These are phyloP conservation scores for Threskiornis aethiopicus DNA, from an alignment of 2,797 vertebrate species.

Conservation along the genomic window DNA sequence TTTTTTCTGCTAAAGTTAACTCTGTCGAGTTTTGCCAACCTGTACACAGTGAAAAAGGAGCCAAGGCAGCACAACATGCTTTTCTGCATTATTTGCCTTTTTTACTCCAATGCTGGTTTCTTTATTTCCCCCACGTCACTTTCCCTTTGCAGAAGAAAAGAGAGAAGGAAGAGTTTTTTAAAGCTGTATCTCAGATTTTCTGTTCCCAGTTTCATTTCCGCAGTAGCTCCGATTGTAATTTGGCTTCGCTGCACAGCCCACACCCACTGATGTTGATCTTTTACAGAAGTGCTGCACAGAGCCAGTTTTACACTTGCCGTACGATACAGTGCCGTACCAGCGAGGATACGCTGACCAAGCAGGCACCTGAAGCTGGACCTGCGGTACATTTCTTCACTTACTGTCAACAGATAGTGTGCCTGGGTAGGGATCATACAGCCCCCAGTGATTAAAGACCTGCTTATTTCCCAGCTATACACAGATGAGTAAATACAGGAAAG, in stretches of 20 bases:
- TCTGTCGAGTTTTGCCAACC: not conserved
- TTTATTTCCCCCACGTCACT: not conserved
- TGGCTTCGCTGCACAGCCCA: not conserved
- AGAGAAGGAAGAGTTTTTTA: not conserved
- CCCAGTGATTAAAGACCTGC: not conserved
- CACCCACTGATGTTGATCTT: not conserved
- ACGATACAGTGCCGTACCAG: rapidly evolving
- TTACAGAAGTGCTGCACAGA: not conserved
- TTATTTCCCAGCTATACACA: not conserved
- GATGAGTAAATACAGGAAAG: not conserved
- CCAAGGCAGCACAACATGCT: not conserved
- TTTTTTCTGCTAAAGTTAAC: not conserved
- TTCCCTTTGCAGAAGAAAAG: not conserved
- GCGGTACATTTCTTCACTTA: not conserved
- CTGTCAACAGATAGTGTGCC: not conserved
- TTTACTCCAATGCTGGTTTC: not conserved
- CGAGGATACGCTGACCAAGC: rapidly evolving
- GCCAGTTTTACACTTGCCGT: not conserved
- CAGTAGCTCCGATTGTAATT: not conserved
- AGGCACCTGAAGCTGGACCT: not conserved
- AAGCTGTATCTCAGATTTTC: not conserved
- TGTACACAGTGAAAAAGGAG: not conserved
- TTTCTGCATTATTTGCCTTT: not conserved
- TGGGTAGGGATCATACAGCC: not conserved
- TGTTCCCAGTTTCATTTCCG: not conserved